Percentiles rank a stretch among this genome's conserved stretches.
Evolutionary conservation across 1,140 invertebrate genomes (phyloP).

Genomic region (Heliconius congener): DNA sequence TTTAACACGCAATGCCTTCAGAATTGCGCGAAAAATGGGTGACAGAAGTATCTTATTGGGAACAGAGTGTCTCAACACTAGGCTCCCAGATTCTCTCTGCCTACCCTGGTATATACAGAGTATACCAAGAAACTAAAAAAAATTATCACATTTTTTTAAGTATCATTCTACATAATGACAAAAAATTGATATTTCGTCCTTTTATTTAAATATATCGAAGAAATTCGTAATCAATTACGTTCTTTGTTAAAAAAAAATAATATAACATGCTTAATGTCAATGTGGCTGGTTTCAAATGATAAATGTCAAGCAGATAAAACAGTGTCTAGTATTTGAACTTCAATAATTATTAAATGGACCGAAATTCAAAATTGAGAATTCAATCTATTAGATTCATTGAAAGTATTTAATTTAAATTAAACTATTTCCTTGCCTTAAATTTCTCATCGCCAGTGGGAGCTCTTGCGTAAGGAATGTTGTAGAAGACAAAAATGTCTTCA

Average conservation of each 20-base stretch:
- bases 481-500: slow-evolving; percentile 36
- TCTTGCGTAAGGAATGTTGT: slow-evolving; percentile 40
- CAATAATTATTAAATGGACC: neutral
- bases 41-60: neutral
- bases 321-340: neutral
- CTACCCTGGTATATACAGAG: neutral
- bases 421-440: slow-evolving; percentile 35
- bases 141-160: too few species aligned
- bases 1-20: neutral
- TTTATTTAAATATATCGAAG: neutral
- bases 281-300: neutral
- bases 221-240: neutral
- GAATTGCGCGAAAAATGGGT: neutral
- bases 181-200: too few species aligned
- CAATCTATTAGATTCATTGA: neutral
- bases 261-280: neutral
- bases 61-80: neutral
- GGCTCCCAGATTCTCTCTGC: neutral
- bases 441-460: slow-evolving; percentile 30
- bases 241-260: neutral
- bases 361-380: too few species aligned
- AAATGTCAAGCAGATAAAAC: neutral
- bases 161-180: too few species aligned
- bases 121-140: neutral
- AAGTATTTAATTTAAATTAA: neutral